Percentiles rank a stretch among this genome's conserved stretches.
Conservation (phyloP, 30 jellyfish, hydroid and myxozoan species). For the Phacellophora camtschatica region DNA sequence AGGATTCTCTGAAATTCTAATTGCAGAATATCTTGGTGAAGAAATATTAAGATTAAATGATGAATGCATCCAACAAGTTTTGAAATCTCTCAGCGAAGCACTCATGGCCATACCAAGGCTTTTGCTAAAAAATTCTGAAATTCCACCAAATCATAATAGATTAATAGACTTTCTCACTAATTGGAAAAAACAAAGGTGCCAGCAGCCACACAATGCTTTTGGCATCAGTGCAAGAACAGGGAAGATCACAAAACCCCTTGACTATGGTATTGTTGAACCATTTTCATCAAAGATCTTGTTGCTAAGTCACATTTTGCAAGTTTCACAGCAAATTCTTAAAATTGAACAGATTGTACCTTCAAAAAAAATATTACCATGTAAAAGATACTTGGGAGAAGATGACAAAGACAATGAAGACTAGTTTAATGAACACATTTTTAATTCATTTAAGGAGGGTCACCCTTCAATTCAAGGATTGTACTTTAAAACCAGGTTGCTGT, state of each 20-base stretch:
- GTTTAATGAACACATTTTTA: no score
- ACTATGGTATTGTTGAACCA: slow-evolving; percentile 43
- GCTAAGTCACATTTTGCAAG: slow-evolving; percentile 36
- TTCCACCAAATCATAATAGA: not conserved
- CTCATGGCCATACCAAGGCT: slow-evolving; percentile 29
- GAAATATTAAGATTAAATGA: not conserved
- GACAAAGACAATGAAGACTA: no score
- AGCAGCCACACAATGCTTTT: not conserved
- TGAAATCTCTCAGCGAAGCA: slow-evolving; percentile 27
- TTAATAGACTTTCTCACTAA: slow-evolving; percentile 6
- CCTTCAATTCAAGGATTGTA: no score
- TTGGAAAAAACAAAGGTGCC: not conserved
- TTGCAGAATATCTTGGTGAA: slow-evolving; percentile 1
- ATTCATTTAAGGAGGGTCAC: no score
- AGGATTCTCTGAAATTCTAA: slow-evolving; percentile 12
- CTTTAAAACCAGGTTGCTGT: no score
- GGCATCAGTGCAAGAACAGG: slow-evolving; percentile 41
- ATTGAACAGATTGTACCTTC: slow-evolving; percentile 52
- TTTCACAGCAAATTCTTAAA: slow-evolving; percentile 42
- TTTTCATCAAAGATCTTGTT: slow-evolving; percentile 53
- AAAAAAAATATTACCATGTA: no score
- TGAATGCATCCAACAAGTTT: not conserved
- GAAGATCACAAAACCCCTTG: not conserved
- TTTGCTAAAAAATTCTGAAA: slow-evolving; percentile 19
- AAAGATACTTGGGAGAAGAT: no score